Conservation (phyloP, 2,113 vertebrate species). For the human (Homo sapiens) region GRCh38 chr1:22286001-22286500, state of each 20-base stretch:
- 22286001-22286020: slow-evolving; percentile 1
- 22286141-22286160: not conserved
- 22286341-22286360: not conserved
- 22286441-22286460: not conserved
- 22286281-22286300: fast-evolving
- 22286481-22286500: fast-evolving
- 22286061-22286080: not conserved
- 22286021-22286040: not conserved
- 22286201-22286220: not conserved
- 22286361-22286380: not conserved
- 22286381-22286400: not conserved
- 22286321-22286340: not conserved
- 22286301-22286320: not conserved
- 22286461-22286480: not conserved
- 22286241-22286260: not conserved
- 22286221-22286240: not conserved
- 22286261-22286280: not conserved
- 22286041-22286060: not conserved
- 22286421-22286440: not conserved
- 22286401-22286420: not conserved
- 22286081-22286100: not conserved
- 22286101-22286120: not conserved
- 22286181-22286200: not conserved
- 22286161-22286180: not conserved
- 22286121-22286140: not conserved